Percentiles rank a stretch among this genome's conserved stretches.
These are phyloP conservation scores for Pyrgilauda ruficollis DNA, from an alignment of 2,113 vertebrate species.

Conservation along the genomic window DNA sequence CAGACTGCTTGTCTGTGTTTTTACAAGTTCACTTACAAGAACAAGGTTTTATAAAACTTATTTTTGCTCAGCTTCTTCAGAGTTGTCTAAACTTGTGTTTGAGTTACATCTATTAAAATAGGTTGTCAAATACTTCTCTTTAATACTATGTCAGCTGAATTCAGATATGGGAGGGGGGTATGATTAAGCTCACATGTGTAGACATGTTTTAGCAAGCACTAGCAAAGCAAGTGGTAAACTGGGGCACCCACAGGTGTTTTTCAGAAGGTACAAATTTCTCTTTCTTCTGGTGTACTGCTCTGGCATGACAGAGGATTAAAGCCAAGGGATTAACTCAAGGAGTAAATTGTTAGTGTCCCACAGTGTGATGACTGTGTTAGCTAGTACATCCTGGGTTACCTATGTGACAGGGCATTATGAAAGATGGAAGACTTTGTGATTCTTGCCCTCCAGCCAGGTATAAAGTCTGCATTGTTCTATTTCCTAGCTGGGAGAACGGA, in stretches of 20 bases:
- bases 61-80: not conserved
- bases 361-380: not conserved
- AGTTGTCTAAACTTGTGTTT: not conserved
- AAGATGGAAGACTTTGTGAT: not conserved
- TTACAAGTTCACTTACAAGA: not conserved
- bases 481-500: fast-evolving
- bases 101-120: not conserved
- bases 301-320: not conserved
- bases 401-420: not conserved
- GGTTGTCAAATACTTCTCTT: not conserved
- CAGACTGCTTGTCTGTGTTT: not conserved
- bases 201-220: not conserved
- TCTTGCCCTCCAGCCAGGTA: not conserved
- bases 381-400: not conserved
- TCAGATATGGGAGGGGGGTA: not conserved
- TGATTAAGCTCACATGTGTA: not conserved
- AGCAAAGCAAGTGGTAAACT: not conserved
- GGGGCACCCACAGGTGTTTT: not conserved
- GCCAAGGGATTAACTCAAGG: not conserved
- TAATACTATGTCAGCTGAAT: not conserved
- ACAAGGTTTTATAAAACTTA: not conserved
- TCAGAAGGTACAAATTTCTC: not conserved
- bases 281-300: not conserved
- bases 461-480: not conserved
- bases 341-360: not conserved